Percentiles rank a stretch among this genome's conserved stretches.
Conservation (phyloP, 2,113 vertebrate genomes). For the Myotis brandtii region DNA sequence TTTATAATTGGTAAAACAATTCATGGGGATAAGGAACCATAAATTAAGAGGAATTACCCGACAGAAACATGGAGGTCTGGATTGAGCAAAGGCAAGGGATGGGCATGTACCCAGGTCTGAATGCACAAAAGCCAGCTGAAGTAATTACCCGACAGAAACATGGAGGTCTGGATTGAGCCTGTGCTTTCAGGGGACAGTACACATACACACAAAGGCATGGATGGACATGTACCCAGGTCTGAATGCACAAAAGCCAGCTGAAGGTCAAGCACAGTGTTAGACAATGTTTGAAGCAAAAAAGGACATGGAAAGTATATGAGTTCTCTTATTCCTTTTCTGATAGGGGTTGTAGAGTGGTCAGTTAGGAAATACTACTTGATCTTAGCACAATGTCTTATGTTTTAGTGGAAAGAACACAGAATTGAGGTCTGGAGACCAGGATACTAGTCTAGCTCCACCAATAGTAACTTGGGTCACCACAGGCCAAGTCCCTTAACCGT, state of each 20-base stretch:
- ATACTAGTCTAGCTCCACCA: background rate
- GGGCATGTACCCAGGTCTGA: no score
- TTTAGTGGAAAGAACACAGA: background rate
- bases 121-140: no score
- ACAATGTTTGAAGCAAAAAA: background rate
- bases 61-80: no score
- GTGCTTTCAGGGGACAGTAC: no score
- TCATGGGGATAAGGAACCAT: no score
- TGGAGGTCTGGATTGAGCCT: background rate
- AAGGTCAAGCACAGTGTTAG: background rate
- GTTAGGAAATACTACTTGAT: constrained; percentile 31
- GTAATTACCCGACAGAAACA: background rate
- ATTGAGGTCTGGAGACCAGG: background rate
- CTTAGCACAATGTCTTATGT: background rate
- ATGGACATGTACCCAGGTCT: background rate
- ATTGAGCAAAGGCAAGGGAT: no score
- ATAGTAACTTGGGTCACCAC: background rate
- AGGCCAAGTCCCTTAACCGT: background rate
- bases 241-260: background rate
- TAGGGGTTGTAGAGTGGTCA: background rate
- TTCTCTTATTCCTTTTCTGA: constrained; percentile 21
- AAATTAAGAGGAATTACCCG: no score
- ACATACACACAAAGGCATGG: background rate
- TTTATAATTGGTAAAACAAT: no score
- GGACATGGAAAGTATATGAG: background rate